These are phyloP conservation scores for Coelopa pilipes DNA, from an alignment of 2,888 invertebrate species.

Conservation along the genomic window DNA sequence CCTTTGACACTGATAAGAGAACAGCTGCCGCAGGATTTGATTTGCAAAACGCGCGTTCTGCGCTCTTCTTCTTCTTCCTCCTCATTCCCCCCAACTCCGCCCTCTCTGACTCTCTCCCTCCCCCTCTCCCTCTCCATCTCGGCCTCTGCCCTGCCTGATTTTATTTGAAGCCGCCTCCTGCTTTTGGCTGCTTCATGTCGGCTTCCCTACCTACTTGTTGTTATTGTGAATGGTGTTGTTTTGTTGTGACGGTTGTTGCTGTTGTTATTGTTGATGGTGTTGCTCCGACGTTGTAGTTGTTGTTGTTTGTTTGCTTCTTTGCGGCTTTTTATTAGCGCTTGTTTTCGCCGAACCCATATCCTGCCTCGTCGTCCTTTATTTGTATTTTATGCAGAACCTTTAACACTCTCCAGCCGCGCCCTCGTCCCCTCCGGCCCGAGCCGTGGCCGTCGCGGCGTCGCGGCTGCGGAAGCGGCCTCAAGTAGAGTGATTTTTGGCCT, in stretches of 20 bases:
- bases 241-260: not conserved
- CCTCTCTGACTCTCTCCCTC: too few relatives aligned
- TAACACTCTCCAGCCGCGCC: constrained; percentile 28
- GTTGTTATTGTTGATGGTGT: too few relatives aligned
- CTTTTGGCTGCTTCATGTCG: too few relatives aligned
- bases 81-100: too few relatives aligned
- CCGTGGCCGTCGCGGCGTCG: too few relatives aligned
- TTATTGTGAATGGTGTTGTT: not conserved
- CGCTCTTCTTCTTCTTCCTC: constrained; percentile 7
- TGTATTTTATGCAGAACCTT: constrained; percentile 46
- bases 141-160: too few relatives aligned
- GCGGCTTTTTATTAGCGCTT: constrained; percentile 29
- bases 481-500: too few relatives aligned
- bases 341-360: constrained; percentile 8
- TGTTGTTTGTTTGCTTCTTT: constrained; percentile 29
- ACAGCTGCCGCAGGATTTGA: constrained; percentile 29
- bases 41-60: constrained; percentile 42
- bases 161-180: too few relatives aligned
- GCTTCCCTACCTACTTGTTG: not conserved
- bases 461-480: too few relatives aligned
- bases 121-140: too few relatives aligned
- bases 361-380: too few relatives aligned
- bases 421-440: too few relatives aligned
- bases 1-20: constrained; percentile 60
- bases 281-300: not conserved